phyloP scores from a whole-genome alignment of 2,797 vertebrate species.

The Mycteria americana region DNA sequence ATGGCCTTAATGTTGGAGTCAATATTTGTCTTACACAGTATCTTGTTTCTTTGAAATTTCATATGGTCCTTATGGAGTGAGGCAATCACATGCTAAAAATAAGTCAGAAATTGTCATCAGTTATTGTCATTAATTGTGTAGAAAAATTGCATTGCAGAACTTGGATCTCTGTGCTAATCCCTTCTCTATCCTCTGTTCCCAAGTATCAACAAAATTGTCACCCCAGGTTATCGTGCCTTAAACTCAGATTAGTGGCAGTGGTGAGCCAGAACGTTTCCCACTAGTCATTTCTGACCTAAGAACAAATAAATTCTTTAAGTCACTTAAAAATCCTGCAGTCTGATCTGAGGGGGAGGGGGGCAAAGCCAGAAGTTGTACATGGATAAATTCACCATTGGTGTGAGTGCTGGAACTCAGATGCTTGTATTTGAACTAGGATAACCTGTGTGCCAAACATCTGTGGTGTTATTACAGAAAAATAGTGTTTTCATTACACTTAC shows the following conservation, averaged over 20 bases:
- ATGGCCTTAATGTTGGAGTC: neutral
- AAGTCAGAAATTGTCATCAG: neutral
- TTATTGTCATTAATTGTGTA: neutral
- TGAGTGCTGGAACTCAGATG: neutral
- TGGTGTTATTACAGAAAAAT: neutral
- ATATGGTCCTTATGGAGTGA: neutral
- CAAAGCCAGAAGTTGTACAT: neutral
- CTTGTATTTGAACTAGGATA: neutral
- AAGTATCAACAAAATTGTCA: neutral
- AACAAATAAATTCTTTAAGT: neutral
- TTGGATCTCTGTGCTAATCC: neutral
- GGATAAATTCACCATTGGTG: neutral
- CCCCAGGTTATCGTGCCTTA: neutral
- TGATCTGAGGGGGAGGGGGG: neutral
- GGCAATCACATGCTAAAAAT: neutral
- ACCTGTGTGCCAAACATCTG: neutral
- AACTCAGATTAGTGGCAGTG: neutral
- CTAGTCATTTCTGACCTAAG: neutral
- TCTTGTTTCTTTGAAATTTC: neutral
- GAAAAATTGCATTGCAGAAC: neutral
- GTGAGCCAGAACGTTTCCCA: neutral
- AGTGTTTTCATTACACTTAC: slow-evolving; percentile 66
- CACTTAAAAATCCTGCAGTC: neutral
- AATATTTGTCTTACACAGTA: neutral
- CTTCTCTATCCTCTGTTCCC: neutral